Evolutionary conservation across 2,113 vertebrate species (phyloP).

Genomic region (Clupea harengus): DNA sequence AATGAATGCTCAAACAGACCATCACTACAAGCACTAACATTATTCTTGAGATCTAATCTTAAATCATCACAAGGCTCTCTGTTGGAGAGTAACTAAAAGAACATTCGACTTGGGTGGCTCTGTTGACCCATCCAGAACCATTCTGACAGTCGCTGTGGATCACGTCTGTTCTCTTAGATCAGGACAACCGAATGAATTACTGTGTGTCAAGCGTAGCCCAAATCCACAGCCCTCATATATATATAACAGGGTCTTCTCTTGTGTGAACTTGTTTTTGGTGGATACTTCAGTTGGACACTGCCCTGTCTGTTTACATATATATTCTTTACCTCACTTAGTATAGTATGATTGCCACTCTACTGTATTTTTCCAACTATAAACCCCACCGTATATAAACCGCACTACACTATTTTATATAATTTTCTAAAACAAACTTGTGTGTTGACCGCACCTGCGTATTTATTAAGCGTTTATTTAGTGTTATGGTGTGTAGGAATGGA

Average conservation of each 20-base stretch:
- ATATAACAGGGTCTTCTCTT: not conserved
- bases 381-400: too few relatives aligned
- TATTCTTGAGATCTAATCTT: constrained; percentile 2
- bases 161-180: not conserved
- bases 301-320: too few relatives aligned
- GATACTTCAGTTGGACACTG: not conserved
- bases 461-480: too few relatives aligned
- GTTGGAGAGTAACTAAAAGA: constrained; percentile 20
- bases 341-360: too few relatives aligned
- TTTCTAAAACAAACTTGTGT: too few relatives aligned
- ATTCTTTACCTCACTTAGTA: too few relatives aligned
- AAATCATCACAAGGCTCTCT: not conserved
- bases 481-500: too few relatives aligned
- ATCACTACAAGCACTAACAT: constrained; percentile 7
- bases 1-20: not conserved
- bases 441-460: too few relatives aligned
- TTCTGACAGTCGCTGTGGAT: not conserved
- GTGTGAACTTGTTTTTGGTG: not conserved
- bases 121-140: constrained; percentile 15
- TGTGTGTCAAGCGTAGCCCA: not conserved
- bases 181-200: not conserved
- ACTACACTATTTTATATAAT: too few relatives aligned
- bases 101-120: constrained; percentile 23
- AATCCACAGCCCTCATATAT: not conserved
- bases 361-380: too few relatives aligned